These are phyloP conservation scores for Anodontia alba DNA, from an alignment of 2,888 invertebrate species.

Conservation along the genomic window DNA sequence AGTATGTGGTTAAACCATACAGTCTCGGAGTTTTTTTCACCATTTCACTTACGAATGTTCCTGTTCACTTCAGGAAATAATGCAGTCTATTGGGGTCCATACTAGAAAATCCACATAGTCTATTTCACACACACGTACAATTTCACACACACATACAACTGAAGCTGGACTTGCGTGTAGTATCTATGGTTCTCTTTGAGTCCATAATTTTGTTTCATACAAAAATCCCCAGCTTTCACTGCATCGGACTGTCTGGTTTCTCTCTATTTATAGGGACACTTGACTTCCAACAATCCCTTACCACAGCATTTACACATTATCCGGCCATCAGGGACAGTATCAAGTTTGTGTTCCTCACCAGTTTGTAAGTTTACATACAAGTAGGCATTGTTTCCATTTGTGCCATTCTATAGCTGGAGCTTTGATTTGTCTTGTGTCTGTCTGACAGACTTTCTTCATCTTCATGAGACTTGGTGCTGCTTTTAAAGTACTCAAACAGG, in stretches of 20 bases:
- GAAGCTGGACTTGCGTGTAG: slow-evolving; percentile 36
- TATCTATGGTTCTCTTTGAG: slow-evolving; percentile 36
- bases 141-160: slow-evolving; percentile 29
- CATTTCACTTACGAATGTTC: neutral
- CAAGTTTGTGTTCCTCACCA: neutral
- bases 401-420: neutral
- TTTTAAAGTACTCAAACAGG: neutral
- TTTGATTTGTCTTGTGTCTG: neutral
- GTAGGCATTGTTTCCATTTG: neutral
- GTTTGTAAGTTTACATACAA: neutral
- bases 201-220: slow-evolving; percentile 12
- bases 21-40: neutral
- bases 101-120: slow-evolving; percentile 30
- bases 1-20: neutral
- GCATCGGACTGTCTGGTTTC: neutral
- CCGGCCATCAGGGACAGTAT: neutral
- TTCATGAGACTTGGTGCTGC: neutral
- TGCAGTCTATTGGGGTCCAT: neutral
- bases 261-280: slow-evolving; percentile 15
- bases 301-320: neutral
- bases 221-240: slow-evolving; percentile 18
- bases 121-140: too few species aligned
- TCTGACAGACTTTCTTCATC: neutral
- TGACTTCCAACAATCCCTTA: slow-evolving; percentile 7
- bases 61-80: neutral